Evolutionary conservation across 2,797 vertebrate genomes (phyloP), one percentile per base, ranked within the genome.

Genomic region (Lophotriccus pileatus): DNA sequence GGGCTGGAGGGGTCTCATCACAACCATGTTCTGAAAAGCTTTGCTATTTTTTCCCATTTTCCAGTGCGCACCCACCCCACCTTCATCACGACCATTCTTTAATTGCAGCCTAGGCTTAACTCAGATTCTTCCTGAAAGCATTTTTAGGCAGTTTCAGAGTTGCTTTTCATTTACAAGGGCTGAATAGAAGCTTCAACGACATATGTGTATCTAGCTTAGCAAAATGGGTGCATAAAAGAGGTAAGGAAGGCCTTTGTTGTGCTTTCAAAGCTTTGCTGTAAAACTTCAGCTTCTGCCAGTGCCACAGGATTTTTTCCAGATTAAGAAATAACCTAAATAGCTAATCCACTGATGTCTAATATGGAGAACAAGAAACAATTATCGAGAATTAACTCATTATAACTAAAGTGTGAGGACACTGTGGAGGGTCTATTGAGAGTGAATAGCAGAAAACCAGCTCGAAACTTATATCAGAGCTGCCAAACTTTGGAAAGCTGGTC

Each of bases 281-380:
- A 78, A 89, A 82, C 34, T 73, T 81, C 76, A 60, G 41, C 59
- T 91, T 76, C 55, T 86, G 43, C 34, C 39, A 64, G 46, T 72
- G 75, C 28, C 41, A 83, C 13, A 1, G 76, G 44, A 94, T 67
- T 89, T 90, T 85, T 96, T 94, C 52, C 64, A 82, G 68, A 67
- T 28, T 27, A 90, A 66, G 56, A 94, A 94, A 80, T 30, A 94
- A 69, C 56, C 82, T 70, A 60, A 92, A 91, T n/a, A 94, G 76
- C 46, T 84, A 28, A 92, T 86, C 43, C 66, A 70, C 39, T 90
- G 53, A 46, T 44, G 36, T 52, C 27, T 96, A 76, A 88, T 73
- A 58, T 2, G 4, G 50, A 89, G 73, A 93, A 80, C 17, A 47
- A 91, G 75, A 90, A 83, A 43, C 39, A 91, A 84, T 92, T 85